These are phyloP conservation scores for Ataeniobius toweri DNA, from an alignment of 2,797 vertebrate genomes.

Conservation along the genomic window DNA sequence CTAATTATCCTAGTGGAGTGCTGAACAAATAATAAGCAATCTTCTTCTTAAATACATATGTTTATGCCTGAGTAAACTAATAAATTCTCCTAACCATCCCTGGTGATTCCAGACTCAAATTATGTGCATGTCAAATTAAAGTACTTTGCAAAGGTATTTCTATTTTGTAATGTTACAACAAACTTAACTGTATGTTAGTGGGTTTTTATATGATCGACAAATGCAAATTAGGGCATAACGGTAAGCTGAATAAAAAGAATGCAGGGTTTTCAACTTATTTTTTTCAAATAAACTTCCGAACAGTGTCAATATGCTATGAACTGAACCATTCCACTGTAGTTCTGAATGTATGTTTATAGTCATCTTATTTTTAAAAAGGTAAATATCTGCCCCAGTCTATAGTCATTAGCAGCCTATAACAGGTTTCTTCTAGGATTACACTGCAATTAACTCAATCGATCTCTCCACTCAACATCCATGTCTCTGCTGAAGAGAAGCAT, in stretches of 20 bases:
- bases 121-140: background rate
- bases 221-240: no score
- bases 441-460: no score
- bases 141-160: background rate
- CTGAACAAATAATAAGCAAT: background rate
- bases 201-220: background rate
- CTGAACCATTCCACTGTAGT: no score
- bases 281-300: background rate
- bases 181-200: background rate
- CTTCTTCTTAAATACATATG: background rate
- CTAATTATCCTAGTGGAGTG: background rate
- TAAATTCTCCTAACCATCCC: background rate
- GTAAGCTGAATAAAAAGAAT: no score
- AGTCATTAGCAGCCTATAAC: no score
- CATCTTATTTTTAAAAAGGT: no score
- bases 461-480: no score
- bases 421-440: no score
- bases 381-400: no score
- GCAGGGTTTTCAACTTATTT: no score
- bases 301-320: background rate
- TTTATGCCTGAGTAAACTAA: background rate
- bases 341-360: no score
- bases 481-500: no score
- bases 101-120: background rate
- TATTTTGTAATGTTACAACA: background rate